phyloP scores from a whole-genome alignment of 1,140 invertebrate genomes.

The Drosophila mauritiana region DNA sequence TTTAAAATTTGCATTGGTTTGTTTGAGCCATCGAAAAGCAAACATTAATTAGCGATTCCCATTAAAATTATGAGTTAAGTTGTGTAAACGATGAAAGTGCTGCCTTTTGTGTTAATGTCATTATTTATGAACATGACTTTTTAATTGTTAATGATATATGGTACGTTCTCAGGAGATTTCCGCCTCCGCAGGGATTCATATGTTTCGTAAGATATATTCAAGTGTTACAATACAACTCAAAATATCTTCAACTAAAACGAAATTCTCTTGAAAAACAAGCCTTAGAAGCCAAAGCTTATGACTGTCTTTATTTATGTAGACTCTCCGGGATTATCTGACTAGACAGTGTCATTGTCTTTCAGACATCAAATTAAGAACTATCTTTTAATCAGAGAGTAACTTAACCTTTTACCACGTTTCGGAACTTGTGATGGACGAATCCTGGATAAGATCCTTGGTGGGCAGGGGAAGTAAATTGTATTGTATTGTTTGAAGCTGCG shows the following conservation, averaged over 20 bases:
- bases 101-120: not conserved
- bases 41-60: not conserved
- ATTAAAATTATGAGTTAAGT: slow-evolving; percentile 1
- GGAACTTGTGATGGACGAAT: slow-evolving; percentile 55
- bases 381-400: too few relatives aligned
- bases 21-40: not conserved
- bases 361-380: too few relatives aligned
- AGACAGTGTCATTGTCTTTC: too few relatives aligned
- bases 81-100: not conserved
- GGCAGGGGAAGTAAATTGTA: slow-evolving; percentile 71
- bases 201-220: too few relatives aligned
- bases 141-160: not conserved
- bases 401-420: slow-evolving; percentile 1
- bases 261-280: too few relatives aligned
- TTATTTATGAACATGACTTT: not conserved
- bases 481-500: slow-evolving; percentile 46
- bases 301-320: too few relatives aligned
- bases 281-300: too few relatives aligned
- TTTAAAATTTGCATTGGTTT: not conserved
- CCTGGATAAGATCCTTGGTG: slow-evolving; percentile 70
- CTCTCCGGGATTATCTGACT: too few relatives aligned
- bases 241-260: too few relatives aligned
- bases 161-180: too few relatives aligned
- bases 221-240: too few relatives aligned
- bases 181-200: too few relatives aligned